Percentiles rank a stretch among this genome's conserved stretches.
These are phyloP conservation scores for Phycodurus eques DNA, from an alignment of 2,113 vertebrate genomes.

Conservation along the genomic window DNA sequence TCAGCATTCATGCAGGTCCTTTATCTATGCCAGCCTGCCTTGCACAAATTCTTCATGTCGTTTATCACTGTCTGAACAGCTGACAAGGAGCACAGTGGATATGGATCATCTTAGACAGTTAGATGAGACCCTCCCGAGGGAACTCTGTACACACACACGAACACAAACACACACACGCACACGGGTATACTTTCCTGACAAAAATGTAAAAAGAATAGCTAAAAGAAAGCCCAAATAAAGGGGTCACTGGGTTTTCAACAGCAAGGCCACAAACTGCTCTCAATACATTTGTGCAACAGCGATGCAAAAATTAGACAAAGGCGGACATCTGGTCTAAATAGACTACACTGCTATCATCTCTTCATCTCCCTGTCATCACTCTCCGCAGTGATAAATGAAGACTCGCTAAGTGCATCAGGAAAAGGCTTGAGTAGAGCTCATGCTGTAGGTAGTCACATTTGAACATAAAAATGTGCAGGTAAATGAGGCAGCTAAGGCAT, in stretches of 20 bases:
- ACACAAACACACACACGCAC: neutral
- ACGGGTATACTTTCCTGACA: conserved; percentile 16
- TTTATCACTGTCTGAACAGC: conserved; percentile 58
- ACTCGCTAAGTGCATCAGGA: conserved; percentile 3
- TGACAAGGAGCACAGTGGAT: conserved; percentile 51
- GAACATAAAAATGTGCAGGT: neutral
- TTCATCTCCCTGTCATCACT: conserved; percentile 7
- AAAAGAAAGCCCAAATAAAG: conserved; percentile 10
- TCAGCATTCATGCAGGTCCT: conserved; percentile 36
- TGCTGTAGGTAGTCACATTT: neutral
- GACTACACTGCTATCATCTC: conserved; percentile 1
- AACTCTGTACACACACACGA: neutral
- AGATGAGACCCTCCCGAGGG: conserved; percentile 46
- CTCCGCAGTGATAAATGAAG: neutral
- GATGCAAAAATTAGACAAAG: conserved; percentile 7
- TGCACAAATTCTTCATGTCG: conserved; percentile 40
- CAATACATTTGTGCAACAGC: conserved; percentile 5
- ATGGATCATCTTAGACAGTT: conserved; percentile 64
- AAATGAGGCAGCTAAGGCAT: conserved; percentile 40
- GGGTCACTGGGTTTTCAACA: conserved; percentile 8
- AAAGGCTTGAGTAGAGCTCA: conserved; percentile 22
- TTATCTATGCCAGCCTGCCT: conserved; percentile 48
- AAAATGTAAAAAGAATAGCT: conserved; percentile 18
- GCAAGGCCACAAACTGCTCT: neutral
- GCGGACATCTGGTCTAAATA: conserved; percentile 7